Base-by-base conservation (phyloP, 2,888 invertebrate genomes). In the Gymnosoma rotundatum region DNA sequence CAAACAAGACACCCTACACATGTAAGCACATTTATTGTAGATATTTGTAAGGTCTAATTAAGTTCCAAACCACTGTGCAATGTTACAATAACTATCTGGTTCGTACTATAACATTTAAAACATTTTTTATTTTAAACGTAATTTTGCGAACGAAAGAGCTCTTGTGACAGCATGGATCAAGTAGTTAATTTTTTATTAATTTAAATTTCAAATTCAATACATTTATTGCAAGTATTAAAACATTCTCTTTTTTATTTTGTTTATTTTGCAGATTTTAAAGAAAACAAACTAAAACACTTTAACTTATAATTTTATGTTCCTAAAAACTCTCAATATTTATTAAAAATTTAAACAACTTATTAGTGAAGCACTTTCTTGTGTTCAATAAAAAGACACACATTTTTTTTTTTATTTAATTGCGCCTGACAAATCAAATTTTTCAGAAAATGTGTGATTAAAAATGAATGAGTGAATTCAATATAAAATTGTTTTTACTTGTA, bases 221-320 rank as follows among this genome's bases (percentile, higher is more conserved):
- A 16, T n/a, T 14, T 7, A 4, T 2, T 48, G 42, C 1, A 42
- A 48, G 9, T 16, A 48, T n/a, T 48, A 14, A 48, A n/a, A 3
- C 2, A 12, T 14, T 45, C 12, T 14, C 12, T 48, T 48, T 48
- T 61, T 69, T 61, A 18, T 45, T 32, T 61, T 78, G 52, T 78
- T 61, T 70, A 21, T 78, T 78, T 72, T 48, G 48, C 21, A 58
- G 10, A 36, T 64, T 56, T 64, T 18, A 32, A 67, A 38, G 7
- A 50, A 60, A 32, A 72, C n/a, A 20, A n/a, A 1, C 42, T 38
- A 6, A 38, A 60, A 6, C 1, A 18, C 48, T 63, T 63, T 63
- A 52, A 14, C 12, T 16, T 38, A 14, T 12, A 9, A 42, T 42
- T 42, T 12, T 32, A 5, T 32, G 12, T 12, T 42, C 7, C 42